phyloP scores from a whole-genome alignment of 2,797 vertebrate species.

The Amblyopsis hoosieri region DNA sequence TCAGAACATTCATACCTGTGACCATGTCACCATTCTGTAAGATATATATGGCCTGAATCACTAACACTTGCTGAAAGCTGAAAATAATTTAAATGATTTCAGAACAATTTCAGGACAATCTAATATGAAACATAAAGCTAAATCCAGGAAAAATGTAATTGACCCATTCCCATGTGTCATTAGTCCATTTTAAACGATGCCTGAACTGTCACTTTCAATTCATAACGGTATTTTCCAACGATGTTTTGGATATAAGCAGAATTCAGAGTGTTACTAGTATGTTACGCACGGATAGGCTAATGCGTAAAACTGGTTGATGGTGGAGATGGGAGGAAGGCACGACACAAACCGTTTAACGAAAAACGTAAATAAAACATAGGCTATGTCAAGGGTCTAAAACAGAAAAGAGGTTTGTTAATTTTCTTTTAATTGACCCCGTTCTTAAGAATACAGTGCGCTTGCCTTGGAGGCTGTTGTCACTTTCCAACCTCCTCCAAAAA shows the following conservation, averaged over 20 bases:
- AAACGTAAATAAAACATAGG: slow-evolving; percentile 24
- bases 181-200: slow-evolving; percentile 8
- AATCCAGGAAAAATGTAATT: slow-evolving; percentile 3
- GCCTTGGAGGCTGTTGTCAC: slow-evolving; percentile 53
- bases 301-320: slow-evolving; percentile 53
- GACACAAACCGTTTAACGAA: slow-evolving; percentile 20
- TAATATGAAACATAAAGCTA: not conserved
- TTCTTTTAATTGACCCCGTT: slow-evolving; percentile 8
- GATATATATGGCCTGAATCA: too few species aligned
- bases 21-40: too few species aligned
- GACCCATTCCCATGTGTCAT: slow-evolving; percentile 2
- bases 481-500: slow-evolving; percentile 91
- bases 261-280: not conserved
- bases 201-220: slow-evolving; percentile 20
- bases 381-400: slow-evolving; percentile 42
- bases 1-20: too few species aligned
- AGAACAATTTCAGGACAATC: not conserved
- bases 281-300: slow-evolving; percentile 13
- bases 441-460: not conserved
- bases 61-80: too few species aligned
- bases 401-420: slow-evolving; percentile 31
- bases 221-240: slow-evolving; percentile 15
- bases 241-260: slow-evolving; percentile 28
- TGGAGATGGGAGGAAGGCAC: slow-evolving; percentile 34
- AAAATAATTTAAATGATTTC: too few species aligned